A percentile compares a stretch with the other conserved stretches of the same genome.
Conservation (phyloP, 1,140 invertebrate species). For the Prorops nasuta region DNA sequence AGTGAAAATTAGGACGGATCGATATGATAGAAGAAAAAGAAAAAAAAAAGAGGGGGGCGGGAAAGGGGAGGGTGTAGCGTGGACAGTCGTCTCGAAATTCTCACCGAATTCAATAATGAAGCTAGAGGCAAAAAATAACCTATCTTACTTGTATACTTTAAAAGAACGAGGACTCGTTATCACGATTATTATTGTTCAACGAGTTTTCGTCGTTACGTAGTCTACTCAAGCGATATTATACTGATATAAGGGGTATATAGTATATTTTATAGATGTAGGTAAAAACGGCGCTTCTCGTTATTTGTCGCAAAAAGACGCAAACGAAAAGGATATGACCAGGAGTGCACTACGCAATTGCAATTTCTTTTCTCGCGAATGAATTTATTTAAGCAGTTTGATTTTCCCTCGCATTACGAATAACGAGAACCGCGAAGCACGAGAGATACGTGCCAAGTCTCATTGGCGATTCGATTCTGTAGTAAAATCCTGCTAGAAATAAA, state of each 20-base stretch:
- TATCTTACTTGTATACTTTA: too few species aligned
- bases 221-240: slow-evolving; percentile 11
- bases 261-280: too few species aligned
- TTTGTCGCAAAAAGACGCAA: slow-evolving; percentile 5
- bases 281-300: slow-evolving; percentile 18
- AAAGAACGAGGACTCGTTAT: slow-evolving; percentile 21
- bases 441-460: too few species aligned
- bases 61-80: not conserved
- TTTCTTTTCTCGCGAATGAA: too few species aligned
- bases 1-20: not conserved
- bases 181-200: slow-evolving; percentile 16
- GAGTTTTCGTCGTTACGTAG: slow-evolving; percentile 18
- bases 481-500: too few species aligned
- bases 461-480: too few species aligned
- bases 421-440: too few species aligned
- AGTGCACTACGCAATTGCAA: too few species aligned
- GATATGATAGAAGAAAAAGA: slow-evolving; percentile 4
- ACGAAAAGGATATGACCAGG: not conserved
- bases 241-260: slow-evolving; percentile 1
- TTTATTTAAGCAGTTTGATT: too few species aligned
- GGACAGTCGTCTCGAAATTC: not conserved
- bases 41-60: slow-evolving; percentile 7
- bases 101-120: too few species aligned
- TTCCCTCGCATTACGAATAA: too few species aligned
- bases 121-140: too few species aligned